These are phyloP conservation scores for Cephus rjabovi DNA, from an alignment of 2,888 invertebrate genomes.

Conservation along the genomic window DNA sequence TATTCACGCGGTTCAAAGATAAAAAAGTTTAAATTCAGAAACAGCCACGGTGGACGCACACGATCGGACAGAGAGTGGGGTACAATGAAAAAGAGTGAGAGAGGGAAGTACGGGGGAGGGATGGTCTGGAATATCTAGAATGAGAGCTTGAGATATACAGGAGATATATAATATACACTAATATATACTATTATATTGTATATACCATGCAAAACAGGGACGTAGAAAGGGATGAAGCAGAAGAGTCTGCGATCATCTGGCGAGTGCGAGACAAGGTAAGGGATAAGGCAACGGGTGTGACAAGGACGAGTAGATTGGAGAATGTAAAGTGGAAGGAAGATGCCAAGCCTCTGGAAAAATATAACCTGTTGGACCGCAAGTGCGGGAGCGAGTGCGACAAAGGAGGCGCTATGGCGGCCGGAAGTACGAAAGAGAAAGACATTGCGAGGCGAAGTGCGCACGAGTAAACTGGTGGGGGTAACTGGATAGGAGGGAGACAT, in stretches of 20 bases:
- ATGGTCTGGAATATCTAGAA: slow-evolving; percentile 2
- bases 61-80: slow-evolving; percentile 17
- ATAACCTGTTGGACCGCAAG: slow-evolving; percentile 64
- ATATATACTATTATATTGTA: background rate
- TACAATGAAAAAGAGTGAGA: slow-evolving; percentile 19
- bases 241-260: background rate
- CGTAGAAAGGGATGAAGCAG: background rate
- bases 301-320: slow-evolving; percentile 23
- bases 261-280: background rate
- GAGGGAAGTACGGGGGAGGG: background rate
- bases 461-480: background rate
- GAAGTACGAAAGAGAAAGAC: slow-evolving; percentile 12
- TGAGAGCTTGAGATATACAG: background rate
- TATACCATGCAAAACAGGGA: background rate
- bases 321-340: slow-evolving; percentile 20
- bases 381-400: slow-evolving; percentile 21
- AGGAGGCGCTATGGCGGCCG: background rate
- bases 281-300: background rate
- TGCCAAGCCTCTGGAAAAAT: slow-evolving; percentile 53
- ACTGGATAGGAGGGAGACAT: background rate
- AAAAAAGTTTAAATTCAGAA: slow-evolving; percentile 39
- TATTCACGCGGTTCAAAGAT: slow-evolving; percentile 38
- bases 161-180: background rate
- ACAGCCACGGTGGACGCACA: slow-evolving; percentile 12
- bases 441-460: slow-evolving; percentile 4